Base-by-base conservation (phyloP, 2,113 vertebrate species). In the Megatriorchis doriae region DNA sequence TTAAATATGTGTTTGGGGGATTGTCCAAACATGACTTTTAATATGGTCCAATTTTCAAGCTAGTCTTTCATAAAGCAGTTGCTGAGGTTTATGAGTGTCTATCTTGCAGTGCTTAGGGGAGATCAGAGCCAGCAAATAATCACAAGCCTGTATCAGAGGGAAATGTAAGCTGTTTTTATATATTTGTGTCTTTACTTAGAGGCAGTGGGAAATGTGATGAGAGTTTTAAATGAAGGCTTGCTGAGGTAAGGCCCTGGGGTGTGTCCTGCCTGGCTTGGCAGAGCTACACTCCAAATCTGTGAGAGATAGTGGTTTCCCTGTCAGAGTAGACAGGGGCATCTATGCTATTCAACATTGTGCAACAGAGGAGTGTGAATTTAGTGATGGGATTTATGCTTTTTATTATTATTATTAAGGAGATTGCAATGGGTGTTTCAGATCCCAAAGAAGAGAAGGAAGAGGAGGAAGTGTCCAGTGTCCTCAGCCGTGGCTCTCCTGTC, bases 371-470 rank as follows among this genome's bases (percentile, higher is more conserved):
- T 16, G 43, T 15, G 65, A 48, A 31, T 74, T 71, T 31, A 53
- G 5, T 4, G 18, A 8, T 3, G 6, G 34, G 18, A 14, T 80
- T 65, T 61, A 18, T 21, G 36, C 31, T 32, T 47, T 45, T 62
- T 43, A 0, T 85, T 48, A 0, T 85, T 48, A 0, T 83, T 63
- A 65, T 66, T 71, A 66, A 72, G n/a, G 53, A 48, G 70, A 27
- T 74, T 74, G 31, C 88, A 43, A 16, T 2, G 7, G 36, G 12
- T 90, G 55, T 96, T 98, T 94, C 88, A 98, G 98, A 98, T 98
- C 98, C 97, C 94, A 98, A 98, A 96, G 98, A 98, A 92, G 98
- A 98, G 94, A 98, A 97, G 79, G 97, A 98, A 22, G 97, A 98
- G 56, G 97, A 98, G 88, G 98, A 98, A 3, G 95, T 97, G 7